Evolutionary conservation across 2,888 invertebrate genomes (phyloP), one percentile per base, ranked within the genome.

Genomic region (Willowsia nigromaculata): DNA sequence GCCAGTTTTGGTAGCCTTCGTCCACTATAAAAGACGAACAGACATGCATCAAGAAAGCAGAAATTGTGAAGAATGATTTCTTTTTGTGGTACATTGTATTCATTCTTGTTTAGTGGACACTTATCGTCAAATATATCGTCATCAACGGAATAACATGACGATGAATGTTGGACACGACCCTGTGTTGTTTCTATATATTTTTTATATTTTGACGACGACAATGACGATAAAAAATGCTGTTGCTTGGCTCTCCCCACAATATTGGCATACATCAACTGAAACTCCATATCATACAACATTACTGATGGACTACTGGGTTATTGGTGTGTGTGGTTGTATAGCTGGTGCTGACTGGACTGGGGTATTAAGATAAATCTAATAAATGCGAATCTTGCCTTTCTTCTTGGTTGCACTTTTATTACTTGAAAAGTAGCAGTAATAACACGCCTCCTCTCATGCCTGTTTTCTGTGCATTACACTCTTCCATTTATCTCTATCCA

Each of bases 351-450:
- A 18, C 76, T 85, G 76, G 59, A 62, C 59, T 81, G 87, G 71
- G 81, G 87, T 87, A 81, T 87, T 87, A 74, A 82, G 87, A 88
- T 88, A 88, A 88, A 82, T 59, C 71, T 71, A 88, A 82, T n/a
- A n/a, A n/a, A n/a, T 82, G 87, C 82, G 87, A 82, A 88, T 82
- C 74, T n/a, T 74, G 40, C n/a, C 40, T 53, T 76, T 74, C 43
- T 74, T 62, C 62, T 68, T 83, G 62, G 68, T 47, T 65, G 65
- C 47, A 65, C 82, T 82, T 82, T 82, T 65, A 62, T 82, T 82
- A 68, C 47, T 47, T 56, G 82, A 68, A 82, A 59, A 27, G 27
- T 27, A 59, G 27, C 59, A 15, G n/a, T 71, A 43, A 11, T 40
- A 68, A 68, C 33, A 68, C 33, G 37, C 18, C 71, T 43, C 43